Evolutionary conservation across 2,797 vertebrate genomes (phyloP).

Genomic region (Cossypha dichroa): DNA sequence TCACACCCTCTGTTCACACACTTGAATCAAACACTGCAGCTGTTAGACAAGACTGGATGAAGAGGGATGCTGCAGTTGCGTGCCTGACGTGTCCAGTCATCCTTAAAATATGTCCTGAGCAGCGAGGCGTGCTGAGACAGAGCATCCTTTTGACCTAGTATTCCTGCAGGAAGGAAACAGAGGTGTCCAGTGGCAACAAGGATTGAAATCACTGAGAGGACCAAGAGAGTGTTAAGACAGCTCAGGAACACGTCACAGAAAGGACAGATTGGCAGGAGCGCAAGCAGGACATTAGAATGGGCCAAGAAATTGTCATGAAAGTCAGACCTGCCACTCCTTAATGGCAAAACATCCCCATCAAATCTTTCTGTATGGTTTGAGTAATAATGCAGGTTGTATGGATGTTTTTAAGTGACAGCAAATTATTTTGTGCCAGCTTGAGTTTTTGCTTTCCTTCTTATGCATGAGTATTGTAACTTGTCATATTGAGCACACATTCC

Average conservation of each 20-base stretch:
- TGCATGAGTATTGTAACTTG: not conserved
- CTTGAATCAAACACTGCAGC: not conserved
- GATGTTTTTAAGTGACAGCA: not conserved
- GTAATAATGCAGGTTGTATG: not conserved
- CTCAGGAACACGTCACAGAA: not conserved
- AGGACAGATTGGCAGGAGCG: not conserved
- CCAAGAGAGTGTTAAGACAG: not conserved
- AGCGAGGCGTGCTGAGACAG: not conserved
- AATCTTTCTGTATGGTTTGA: not conserved
- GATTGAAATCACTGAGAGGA: not conserved
- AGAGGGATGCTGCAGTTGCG: not conserved
- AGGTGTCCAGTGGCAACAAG: not conserved
- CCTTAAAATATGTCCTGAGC: not conserved
- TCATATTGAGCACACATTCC: not conserved
- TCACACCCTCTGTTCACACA: not conserved
- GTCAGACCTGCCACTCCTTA: not conserved
- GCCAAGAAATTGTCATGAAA: not conserved
- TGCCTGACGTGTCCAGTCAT: not conserved
- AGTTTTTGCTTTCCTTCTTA: constrained; percentile 1
- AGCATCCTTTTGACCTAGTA: not conserved
- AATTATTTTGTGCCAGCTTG: not conserved
- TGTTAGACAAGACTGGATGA: not conserved
- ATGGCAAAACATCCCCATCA: not conserved
- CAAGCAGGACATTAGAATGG: not conserved
- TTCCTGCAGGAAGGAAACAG: not conserved